These are phyloP conservation scores for Girardinus metallicus DNA, from an alignment of 2,797 vertebrate genomes.

Conservation along the genomic window DNA sequence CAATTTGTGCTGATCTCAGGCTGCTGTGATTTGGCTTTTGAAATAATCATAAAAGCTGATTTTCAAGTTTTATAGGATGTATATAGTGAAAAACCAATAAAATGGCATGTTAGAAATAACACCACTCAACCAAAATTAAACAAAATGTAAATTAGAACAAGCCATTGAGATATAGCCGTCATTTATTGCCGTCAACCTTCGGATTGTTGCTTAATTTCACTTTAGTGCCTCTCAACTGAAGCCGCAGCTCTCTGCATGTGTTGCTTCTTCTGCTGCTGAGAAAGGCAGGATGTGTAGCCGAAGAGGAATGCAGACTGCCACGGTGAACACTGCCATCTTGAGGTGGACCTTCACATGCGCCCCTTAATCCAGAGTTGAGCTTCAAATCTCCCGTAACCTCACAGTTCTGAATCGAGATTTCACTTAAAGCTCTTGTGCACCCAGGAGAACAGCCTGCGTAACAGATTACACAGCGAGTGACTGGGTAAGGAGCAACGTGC, in stretches of 20 bases:
- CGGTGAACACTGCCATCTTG: conserved; percentile 96
- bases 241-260: conserved; percentile 35
- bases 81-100: conserved; percentile 12
- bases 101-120: conserved; percentile 25
- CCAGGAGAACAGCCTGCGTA: background rate
- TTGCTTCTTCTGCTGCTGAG: conserved; percentile 42
- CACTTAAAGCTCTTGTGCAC: background rate
- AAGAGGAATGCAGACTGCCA: conserved; percentile 45
- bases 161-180: conserved; percentile 18
- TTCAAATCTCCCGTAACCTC: conserved; percentile 14
- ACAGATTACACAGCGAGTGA: conserved; percentile 15
- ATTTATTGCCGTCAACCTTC: conserved; percentile 48
- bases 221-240: conserved; percentile 62
- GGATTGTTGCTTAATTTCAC: conserved; percentile 68
- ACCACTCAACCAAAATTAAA: conserved; percentile 24
- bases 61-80: conserved; percentile 58
- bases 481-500: conserved; percentile 8
- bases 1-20: conserved; percentile 33
- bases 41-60: conserved; percentile 23
- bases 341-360: conserved; percentile 74
- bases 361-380: conserved; percentile 15
- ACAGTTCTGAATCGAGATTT: conserved; percentile 17
- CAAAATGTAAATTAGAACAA: conserved; percentile 39
- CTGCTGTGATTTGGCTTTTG: conserved; percentile 41
- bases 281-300: conserved; percentile 51